These are phyloP conservation scores for Barbus barbus DNA, from an alignment of 2,113 vertebrate species.

Conservation along the genomic window DNA sequence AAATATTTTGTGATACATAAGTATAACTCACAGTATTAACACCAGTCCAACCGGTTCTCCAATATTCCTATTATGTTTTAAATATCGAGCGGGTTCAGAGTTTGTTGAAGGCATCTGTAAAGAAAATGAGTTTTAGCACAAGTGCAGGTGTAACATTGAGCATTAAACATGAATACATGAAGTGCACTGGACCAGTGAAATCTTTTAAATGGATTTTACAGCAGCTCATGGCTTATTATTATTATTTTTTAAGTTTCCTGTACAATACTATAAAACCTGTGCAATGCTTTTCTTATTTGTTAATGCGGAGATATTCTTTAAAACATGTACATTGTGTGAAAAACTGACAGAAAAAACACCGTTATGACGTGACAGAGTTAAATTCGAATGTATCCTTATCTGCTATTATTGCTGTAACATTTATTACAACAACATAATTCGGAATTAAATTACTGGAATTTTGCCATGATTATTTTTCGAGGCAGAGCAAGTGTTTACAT, in stretches of 20 bases:
- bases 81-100: not conserved
- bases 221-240: too few relatives aligned
- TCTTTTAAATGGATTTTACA: too few relatives aligned
- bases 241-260: not conserved
- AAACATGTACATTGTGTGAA: not conserved
- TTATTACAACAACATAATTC: not conserved
- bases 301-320: not conserved
- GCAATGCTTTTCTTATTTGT: not conserved
- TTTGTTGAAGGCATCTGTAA: not conserved
- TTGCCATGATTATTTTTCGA: not conserved
- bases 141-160: not conserved
- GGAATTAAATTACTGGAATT: not conserved
- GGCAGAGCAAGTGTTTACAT: not conserved
- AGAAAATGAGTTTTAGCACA: not conserved
- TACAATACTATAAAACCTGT: not conserved
- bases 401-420: not conserved
- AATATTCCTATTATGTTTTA: not conserved
- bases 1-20: slow-evolving; percentile 27
- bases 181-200: too few relatives aligned
- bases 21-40: slow-evolving; percentile 38
- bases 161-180: not conserved
- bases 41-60: slow-evolving; percentile 17
- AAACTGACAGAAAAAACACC: not conserved
- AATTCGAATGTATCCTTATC: not conserved
- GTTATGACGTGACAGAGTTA: not conserved